Base-by-base conservation (phyloP, 2,888 invertebrate genomes). In the Oscheius sp. region DNA sequence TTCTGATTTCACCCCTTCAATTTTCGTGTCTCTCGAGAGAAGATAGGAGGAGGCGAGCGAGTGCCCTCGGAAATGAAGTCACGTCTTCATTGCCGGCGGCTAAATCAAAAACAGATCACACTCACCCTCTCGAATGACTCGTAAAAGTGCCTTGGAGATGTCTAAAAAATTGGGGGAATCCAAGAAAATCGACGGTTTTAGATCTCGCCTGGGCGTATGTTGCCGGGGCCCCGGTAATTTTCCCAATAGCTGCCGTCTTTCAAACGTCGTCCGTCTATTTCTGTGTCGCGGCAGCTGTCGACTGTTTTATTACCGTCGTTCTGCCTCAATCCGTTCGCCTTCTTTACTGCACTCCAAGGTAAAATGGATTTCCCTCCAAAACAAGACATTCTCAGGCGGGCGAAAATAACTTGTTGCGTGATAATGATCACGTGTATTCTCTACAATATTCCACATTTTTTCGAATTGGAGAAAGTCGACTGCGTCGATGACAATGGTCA, bases 261-360 rank as follows among this genome's bases (percentile, higher is more conserved):
- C 87, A 87, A 71, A 86, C 87, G 12, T 82, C 85, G n/a, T 87
- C 81, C 6, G 87, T 87, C 12, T 87, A 87, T 69, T 86, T 88
- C 73, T 87, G 87, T 59, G 85, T 87, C 23, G 87, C 85, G 9
- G 87, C 87, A 7, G 87, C 86, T 16, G 85, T 87, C 21, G 87
- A 87, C 72, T 85, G 87, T 29, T 87, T 87, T 74, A 84, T 84
- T 27, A 58, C 75, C 0, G 83, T 84, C 21, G 84, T 84, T 13
- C 68, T 84, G 7, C 82, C 84, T 1, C 75, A 77, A 16, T 79
- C 78, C 53, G 81, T 84, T 16, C 69, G 73, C 41, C 79, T 79
- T 49, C 72, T 85, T 9, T 87, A 84, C 73, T 87, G 87, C 73
- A 87, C 84, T n/a, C 84, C 87, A 13, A 80, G 76, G 86, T 85